Evolutionary conservation across 2,888 invertebrate genomes (phyloP).

Genomic region (Lomographa bimaculata): DNA sequence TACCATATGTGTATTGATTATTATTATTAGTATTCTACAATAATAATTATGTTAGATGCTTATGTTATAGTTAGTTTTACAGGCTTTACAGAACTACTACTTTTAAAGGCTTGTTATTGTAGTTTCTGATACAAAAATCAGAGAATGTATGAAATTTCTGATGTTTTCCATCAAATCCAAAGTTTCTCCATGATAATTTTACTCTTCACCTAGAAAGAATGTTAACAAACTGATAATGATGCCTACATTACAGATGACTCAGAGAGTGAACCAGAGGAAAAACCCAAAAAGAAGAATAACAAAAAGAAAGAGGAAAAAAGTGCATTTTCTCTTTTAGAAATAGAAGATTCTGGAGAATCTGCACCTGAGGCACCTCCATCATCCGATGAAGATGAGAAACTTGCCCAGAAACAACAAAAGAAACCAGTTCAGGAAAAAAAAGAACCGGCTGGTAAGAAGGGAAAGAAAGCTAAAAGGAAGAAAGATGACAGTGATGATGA

Average conservation of each 20-base stretch:
- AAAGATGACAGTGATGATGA: constrained; percentile 92
- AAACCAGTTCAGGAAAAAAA: constrained; percentile 68
- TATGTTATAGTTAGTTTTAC: too few relatives aligned
- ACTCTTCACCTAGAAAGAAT: too few relatives aligned
- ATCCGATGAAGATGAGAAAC: constrained; percentile 69
- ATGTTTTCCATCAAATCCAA: too few relatives aligned
- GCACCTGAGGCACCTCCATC: constrained; percentile 68
- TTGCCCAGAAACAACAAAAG: constrained; percentile 60
- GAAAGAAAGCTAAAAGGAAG: constrained; percentile 88
- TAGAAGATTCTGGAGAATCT: constrained; percentile 85
- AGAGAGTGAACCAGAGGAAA: constrained; percentile 71
- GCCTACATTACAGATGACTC: constrained; percentile 68
- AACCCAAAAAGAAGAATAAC: constrained; percentile 67
- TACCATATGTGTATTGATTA: too few relatives aligned
- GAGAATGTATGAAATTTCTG: too few relatives aligned
- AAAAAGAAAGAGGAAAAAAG: constrained; percentile 79
- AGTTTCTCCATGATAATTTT: too few relatives aligned
- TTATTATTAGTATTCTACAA: too few relatives aligned
- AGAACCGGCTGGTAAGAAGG: constrained; percentile 85
- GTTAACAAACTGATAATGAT: too few relatives aligned
- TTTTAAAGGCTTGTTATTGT: too few relatives aligned
- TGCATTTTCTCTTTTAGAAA: constrained; percentile 87
- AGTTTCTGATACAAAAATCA: too few relatives aligned
- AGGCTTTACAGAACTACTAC: too few relatives aligned
- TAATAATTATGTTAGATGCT: too few relatives aligned